Evolutionary conservation across 2,888 invertebrate genomes (phyloP).

Genomic region (Heliconius ethilla): DNA sequence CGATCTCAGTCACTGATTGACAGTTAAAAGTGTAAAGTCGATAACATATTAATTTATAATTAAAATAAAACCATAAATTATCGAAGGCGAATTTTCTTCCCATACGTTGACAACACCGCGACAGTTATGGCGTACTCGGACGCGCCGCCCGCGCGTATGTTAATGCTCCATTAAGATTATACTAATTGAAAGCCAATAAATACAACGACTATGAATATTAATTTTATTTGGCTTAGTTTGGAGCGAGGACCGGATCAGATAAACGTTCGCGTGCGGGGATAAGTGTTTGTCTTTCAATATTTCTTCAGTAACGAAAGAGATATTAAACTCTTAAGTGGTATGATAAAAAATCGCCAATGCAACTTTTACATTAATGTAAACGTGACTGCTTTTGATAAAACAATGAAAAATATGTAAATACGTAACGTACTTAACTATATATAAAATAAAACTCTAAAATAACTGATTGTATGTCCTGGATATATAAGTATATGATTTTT

Average conservation of each 20-base stretch:
- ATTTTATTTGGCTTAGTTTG: constrained; percentile 74
- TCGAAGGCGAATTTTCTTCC: constrained; percentile 23
- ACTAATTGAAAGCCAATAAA: constrained; percentile 83
- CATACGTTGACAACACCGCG: constrained; percentile 60
- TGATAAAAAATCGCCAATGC: constrained; percentile 17
- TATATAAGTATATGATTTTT: neutral
- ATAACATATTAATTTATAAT: constrained; percentile 7
- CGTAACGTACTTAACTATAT: neutral
- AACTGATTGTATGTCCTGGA: neutral
- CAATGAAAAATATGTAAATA: constrained; percentile 8
- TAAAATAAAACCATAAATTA: constrained; percentile 6
- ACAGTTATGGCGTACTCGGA: constrained; percentile 63
- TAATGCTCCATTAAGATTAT: constrained; percentile 82
- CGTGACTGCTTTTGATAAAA: neutral
- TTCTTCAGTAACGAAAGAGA: constrained; percentile 19
- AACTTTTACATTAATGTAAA: neutral
- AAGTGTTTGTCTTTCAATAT: constrained; percentile 42
- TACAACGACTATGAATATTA: constrained; percentile 82
- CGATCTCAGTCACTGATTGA: neutral
- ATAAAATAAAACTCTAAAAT: neutral
- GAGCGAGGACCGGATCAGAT: constrained; percentile 51
- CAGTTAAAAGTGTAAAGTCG: neutral
- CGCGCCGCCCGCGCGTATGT: constrained; percentile 76
- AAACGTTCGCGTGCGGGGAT: constrained; percentile 64
- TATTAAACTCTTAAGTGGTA: neutral